Evolutionary conservation across 2,797 vertebrate species (phyloP).

Genomic region (Peromyscus attwateri): DNA sequence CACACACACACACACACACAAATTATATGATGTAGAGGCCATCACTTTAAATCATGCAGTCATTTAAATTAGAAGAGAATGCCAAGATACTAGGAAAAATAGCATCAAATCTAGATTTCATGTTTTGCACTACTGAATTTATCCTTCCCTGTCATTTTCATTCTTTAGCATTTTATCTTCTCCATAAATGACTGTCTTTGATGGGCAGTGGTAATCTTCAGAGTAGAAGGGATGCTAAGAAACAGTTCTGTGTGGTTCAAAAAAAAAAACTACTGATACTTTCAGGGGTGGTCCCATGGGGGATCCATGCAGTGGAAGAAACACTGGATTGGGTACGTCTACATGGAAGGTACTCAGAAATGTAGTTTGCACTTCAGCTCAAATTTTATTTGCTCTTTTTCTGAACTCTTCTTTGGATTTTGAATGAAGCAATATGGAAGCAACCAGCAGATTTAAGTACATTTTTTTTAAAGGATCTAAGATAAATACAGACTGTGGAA

Average conservation of each 20-base stretch:
- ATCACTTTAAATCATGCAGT: slow-evolving; percentile 59
- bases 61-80: slow-evolving; percentile 77
- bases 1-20: neutral
- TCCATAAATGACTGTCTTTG: slow-evolving; percentile 73
- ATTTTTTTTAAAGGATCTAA: slow-evolving; percentile 76
- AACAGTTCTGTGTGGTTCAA: slow-evolving; percentile 74
- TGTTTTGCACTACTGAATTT: slow-evolving; percentile 76
- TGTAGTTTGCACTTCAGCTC: slow-evolving; percentile 90
- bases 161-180: slow-evolving; percentile 73
- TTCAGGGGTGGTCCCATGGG: slow-evolving; percentile 78
- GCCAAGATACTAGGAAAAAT: slow-evolving; percentile 79
- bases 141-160: neutral
- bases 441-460: slow-evolving; percentile 90
- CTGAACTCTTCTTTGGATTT: slow-evolving; percentile 89
- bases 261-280: slow-evolving; percentile 79
- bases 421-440: slow-evolving; percentile 93
- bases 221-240: slow-evolving; percentile 73
- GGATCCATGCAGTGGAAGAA: slow-evolving; percentile 85
- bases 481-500: slow-evolving; percentile 88
- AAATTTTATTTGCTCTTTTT: slow-evolving; percentile 86
- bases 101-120: slow-evolving; percentile 74
- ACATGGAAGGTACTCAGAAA: slow-evolving; percentile 87
- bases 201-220: slow-evolving; percentile 81
- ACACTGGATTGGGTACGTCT: slow-evolving; percentile 87
- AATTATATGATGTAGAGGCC: slow-evolving; percentile 75